Evolutionary conservation across 2,113 vertebrate genomes (phyloP), one percentile per base, ranked within the genome.

Genomic region (Dasypus novemcinctus): DNA sequence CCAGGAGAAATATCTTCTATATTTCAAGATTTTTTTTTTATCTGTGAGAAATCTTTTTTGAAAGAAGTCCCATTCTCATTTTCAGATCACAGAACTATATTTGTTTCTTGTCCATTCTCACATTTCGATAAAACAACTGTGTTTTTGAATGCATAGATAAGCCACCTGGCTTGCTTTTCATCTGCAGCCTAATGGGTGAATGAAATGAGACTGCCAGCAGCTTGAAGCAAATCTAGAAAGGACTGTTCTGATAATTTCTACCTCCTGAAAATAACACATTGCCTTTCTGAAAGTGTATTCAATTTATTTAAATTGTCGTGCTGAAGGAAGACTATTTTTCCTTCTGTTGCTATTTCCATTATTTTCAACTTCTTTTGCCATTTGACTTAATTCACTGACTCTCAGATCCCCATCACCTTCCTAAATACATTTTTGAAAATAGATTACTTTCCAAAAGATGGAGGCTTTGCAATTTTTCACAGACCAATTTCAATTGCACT

Each of bases 61-160:
- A 94, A 97, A 94, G 79, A 38, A 49, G 52, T 80, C 21, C 59
- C 76, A 52, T 89, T 95, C 91, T 97, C 96, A 95, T 97, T 97
- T 96, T 43, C 91, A 95, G 91, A 96, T 96, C 92, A 95, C 75
- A 97, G 38, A 66, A 93, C 92, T 96, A 90, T 97, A 96, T 97
- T 93, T 2, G 6, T 61, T 91, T 84, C 90, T 38, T 95, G 92
- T 96, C 96, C 81, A 75, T 90, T 83, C 82, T 96, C 94, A 94
- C 94, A 79, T 90, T 97, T 94, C 78, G 87, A 95, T 95, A 82
- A 96, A 95, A 96, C 87, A 91, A 83, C 87, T 88, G 94, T 83
- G 87, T 74, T 82, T 91, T 69, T 88, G 87, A 91, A 74, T 96
- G 79, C 79, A 87, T 29, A 15, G 91, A 96, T 46, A 49, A 84